phyloP scores from a whole-genome alignment of 2,888 invertebrate genomes.

The Sisyra nigra region DNA sequence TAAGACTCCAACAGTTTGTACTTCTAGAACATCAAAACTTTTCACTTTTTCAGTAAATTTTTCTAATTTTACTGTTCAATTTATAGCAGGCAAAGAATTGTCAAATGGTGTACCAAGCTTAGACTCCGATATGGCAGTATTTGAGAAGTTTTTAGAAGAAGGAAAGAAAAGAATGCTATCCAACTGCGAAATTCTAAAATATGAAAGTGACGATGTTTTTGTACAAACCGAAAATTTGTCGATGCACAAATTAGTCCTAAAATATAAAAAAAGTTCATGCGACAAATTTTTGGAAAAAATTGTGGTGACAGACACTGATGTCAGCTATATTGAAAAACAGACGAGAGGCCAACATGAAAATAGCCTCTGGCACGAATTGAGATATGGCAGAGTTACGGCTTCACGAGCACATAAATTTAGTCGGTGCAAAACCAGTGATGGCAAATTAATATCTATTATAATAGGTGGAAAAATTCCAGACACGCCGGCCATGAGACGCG shows the following conservation, averaged over 20 bases:
- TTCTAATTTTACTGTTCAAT: constrained; percentile 9
- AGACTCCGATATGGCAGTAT: constrained; percentile 10
- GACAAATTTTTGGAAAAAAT: constrained; percentile 6
- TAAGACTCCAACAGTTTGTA: constrained; percentile 10
- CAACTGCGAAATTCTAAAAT: constrained; percentile 13
- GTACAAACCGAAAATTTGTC: constrained; percentile 3
- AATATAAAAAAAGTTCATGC: constrained; percentile 5
- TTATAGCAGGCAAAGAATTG: constrained; percentile 10
- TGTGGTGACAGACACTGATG: constrained; percentile 1
- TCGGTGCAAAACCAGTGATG: constrained; percentile 16
- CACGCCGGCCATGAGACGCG: constrained; percentile 11
- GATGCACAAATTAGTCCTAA: constrained; percentile 9
- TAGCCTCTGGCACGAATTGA: constrained; percentile 17
- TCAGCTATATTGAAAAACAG: constrained; percentile 10
- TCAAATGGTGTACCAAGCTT: constrained; percentile 12
- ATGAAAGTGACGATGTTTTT: constrained; percentile 10
- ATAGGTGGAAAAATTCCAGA: constrained; percentile 14
- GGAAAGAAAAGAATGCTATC: constrained; percentile 12
- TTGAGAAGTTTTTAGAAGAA: constrained; percentile 10
- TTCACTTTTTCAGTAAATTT: constrained; percentile 5
- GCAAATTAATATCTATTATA: constrained; percentile 13
- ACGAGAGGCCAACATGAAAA: constrained; percentile 12
- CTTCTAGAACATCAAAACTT: constrained; percentile 9
- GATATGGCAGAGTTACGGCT: constrained; percentile 19
- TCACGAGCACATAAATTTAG: constrained; percentile 18